Conservation (phyloP, 2,113 vertebrate genomes). For the Leucoraja erinaceus region DNA sequence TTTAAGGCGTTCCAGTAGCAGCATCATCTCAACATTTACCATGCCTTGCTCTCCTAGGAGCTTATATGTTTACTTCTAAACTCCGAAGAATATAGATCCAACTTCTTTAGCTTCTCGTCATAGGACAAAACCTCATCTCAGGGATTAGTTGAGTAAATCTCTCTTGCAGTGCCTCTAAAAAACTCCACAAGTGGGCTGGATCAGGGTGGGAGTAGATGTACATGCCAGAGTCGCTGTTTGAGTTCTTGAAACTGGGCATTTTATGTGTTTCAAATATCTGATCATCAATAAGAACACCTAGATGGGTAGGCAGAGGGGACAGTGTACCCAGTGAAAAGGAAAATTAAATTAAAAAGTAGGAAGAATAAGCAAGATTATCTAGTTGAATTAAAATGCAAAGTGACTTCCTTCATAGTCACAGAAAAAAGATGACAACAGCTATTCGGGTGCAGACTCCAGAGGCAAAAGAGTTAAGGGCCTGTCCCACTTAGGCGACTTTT, state of each 20-base stretch:
- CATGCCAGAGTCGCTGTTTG: background rate
- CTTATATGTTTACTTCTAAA: too few species aligned
- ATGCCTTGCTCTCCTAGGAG: too few species aligned
- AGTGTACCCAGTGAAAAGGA: background rate
- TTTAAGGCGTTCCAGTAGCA: too few species aligned
- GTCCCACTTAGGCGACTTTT: too few species aligned
- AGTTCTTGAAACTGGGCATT: background rate
- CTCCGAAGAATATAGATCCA: too few species aligned
- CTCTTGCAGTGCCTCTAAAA: background rate
- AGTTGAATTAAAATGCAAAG: conserved; percentile 2
- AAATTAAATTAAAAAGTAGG: conserved; percentile 14
- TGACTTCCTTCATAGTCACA: background rate
- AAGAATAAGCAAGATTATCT: conserved; percentile 17
- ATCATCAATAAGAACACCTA: background rate
- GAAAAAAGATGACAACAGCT: too few species aligned
- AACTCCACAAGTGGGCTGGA: background rate
- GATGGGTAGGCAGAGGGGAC: background rate
- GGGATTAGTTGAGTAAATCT: too few species aligned
- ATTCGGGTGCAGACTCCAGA: too few species aligned
- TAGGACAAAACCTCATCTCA: too few species aligned
- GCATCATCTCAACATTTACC: too few species aligned
- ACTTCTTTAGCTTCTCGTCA: too few species aligned
- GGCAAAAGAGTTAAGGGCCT: too few species aligned
- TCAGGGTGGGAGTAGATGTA: background rate
- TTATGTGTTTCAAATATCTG: background rate